Conservation (phyloP, 2,797 vertebrate species). For the Loriculus beryllinus region DNA sequence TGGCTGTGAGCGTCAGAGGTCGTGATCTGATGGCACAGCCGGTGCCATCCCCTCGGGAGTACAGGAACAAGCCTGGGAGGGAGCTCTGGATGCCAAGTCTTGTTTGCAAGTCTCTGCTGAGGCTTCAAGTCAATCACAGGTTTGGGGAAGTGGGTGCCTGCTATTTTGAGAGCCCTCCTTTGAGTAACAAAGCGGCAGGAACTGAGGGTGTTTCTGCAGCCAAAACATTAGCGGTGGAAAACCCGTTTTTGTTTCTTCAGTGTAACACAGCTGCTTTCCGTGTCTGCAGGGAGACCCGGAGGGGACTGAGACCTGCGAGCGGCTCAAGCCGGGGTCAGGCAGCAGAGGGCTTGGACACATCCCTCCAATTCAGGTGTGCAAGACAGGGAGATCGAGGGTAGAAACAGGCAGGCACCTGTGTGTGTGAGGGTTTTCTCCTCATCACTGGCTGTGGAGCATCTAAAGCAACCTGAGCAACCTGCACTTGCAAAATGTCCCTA, state of each 20-base stretch:
- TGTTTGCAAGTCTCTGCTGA: not conserved
- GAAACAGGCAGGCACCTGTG: not conserved
- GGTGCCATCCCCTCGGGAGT: not conserved
- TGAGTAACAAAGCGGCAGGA: not conserved
- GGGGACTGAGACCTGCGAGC: not conserved
- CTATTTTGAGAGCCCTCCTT: not conserved
- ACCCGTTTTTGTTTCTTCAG: not conserved
- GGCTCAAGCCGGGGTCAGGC: not conserved
- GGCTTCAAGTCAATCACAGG: not conserved
- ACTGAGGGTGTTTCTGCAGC: not conserved
- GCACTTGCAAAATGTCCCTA: not conserved
- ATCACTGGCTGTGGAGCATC: rapidly evolving
- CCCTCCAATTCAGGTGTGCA: not conserved
- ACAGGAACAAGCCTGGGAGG: not conserved
- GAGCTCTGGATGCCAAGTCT: rapidly evolving
- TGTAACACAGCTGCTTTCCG: not conserved
- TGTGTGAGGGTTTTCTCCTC: not conserved
- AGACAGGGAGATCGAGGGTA: rapidly evolving
- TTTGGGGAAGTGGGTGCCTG: not conserved
- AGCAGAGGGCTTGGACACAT: not conserved
- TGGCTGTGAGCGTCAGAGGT: not conserved
- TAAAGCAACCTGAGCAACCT: not conserved
- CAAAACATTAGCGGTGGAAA: not conserved
- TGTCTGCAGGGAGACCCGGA: not conserved
- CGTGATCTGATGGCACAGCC: rapidly evolving